phyloP scores from a whole-genome alignment of 1,140 invertebrate species.

The Cherax destructor region DNA sequence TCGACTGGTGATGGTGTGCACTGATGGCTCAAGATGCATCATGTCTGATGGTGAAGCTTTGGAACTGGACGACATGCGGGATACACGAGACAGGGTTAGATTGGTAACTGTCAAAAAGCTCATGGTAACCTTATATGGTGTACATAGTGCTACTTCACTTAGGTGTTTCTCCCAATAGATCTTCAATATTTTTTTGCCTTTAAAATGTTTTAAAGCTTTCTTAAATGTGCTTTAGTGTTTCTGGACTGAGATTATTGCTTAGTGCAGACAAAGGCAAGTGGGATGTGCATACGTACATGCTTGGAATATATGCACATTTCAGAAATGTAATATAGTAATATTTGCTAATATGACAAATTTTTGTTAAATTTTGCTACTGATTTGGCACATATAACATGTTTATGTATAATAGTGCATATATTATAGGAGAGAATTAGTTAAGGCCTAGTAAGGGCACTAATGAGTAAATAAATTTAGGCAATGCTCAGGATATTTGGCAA shows the following conservation, averaged over 20 bases:
- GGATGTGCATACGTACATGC: background rate
- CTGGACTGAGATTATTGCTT: background rate
- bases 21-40: slow-evolving; percentile 79
- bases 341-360: too few relatives aligned
- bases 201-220: background rate
- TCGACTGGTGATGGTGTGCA: slow-evolving; percentile 75
- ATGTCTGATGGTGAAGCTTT: slow-evolving; percentile 82
- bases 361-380: too few relatives aligned
- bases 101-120: slow-evolving; percentile 62
- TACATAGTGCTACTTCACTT: background rate
- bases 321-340: too few relatives aligned
- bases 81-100: slow-evolving; percentile 79
- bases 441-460: too few relatives aligned
- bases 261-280: background rate
- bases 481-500: too few relatives aligned
- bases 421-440: too few relatives aligned
- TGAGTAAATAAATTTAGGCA: too few relatives aligned
- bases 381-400: too few relatives aligned
- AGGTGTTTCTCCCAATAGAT: slow-evolving; percentile 49
- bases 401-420: too few relatives aligned
- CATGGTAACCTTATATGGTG: slow-evolving; percentile 28
- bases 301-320: background rate
- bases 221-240: background rate
- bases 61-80: slow-evolving; percentile 80
- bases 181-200: background rate